Evolutionary conservation across 2,113 vertebrate species (phyloP).

Genomic region (Cryptoleucopteryx plumbea): DNA sequence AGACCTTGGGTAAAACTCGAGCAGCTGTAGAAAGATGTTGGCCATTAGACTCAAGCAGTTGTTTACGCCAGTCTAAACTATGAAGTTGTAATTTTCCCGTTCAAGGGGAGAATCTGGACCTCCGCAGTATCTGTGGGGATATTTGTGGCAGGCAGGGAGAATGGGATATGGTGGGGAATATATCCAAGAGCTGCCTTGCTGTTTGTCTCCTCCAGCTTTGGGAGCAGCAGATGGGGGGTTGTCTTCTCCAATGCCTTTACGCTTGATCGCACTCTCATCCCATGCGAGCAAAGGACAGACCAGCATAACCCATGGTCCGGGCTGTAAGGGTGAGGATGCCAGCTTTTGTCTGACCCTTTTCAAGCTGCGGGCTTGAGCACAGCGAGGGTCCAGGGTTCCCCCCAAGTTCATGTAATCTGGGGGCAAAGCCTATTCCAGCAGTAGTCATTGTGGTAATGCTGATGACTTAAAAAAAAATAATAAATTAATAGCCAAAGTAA

Average conservation of each 20-base stretch:
- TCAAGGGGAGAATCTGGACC: neutral
- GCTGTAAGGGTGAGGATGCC: neutral
- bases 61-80: neutral
- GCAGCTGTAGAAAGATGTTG: neutral
- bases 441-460: neutral
- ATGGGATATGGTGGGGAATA: neutral
- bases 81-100: neutral
- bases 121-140: neutral
- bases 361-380: neutral
- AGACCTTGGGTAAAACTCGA: neutral
- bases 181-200: neutral
- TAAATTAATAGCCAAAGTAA: neutral
- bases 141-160: neutral
- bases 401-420: neutral
- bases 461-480: neutral
- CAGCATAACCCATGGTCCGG: neutral
- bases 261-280: neutral
- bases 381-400: neutral
- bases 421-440: neutral
- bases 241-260: constrained; percentile 20
- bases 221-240: constrained; percentile 21
- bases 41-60: neutral
- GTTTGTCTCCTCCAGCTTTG: neutral
- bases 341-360: constrained; percentile 40
- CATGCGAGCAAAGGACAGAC: neutral